Base-by-base conservation (phyloP, 23 tunicate genomes). In the Ciona savignyi region DNA sequence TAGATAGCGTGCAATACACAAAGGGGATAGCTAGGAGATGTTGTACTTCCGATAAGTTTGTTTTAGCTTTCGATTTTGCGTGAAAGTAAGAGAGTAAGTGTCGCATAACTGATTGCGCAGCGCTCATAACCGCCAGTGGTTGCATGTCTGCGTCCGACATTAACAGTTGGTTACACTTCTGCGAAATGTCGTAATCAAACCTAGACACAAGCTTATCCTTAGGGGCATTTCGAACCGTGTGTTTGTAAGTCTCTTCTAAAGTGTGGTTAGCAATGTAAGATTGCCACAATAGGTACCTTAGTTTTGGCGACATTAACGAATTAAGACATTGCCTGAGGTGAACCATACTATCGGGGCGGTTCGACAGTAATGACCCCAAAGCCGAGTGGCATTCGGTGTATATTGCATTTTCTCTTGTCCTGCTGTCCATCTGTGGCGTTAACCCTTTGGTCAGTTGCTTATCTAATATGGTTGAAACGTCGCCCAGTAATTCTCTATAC, bases 31-130 rank as follows among this genome's bases (percentile, higher is more conserved):
- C 87, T 21, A 88, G 64, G 2, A 81, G 35, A 62, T 81, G 82
- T 27, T 88, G 84, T 1, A 77, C 65, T 9, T 88, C 96, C 3
- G 86, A 62, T 75, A 82, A 51, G 25, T 66, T 65, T 1, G 26
- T 33, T n/a, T 31, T 63, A 6, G 78, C 51, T 22, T 29, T 31
- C 2, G 70, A 69, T 34, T 65, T 32, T 30, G 35, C 69, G 35
- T 88, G 88, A 51, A 77, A 70, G 66, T 88, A 88, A 11, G 96
- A 88, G 71, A 88, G 32, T 31, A 82, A 4, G 67, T 88, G 96
- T 1, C 86, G 78, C 81, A 88, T 65, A 3, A 78, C 84, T 22
- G 96, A 81, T 4, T 23, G 71, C 3, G 83, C 76, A 56, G 78
- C 80, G 32, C 72, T 82, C 29, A 70, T 73, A 19, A 33, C 72